Percentiles rank a stretch among this genome's conserved stretches.
These are phyloP conservation scores for Cephonodes hylas DNA, from an alignment of 2,888 invertebrate genomes.

Conservation along the genomic window DNA sequence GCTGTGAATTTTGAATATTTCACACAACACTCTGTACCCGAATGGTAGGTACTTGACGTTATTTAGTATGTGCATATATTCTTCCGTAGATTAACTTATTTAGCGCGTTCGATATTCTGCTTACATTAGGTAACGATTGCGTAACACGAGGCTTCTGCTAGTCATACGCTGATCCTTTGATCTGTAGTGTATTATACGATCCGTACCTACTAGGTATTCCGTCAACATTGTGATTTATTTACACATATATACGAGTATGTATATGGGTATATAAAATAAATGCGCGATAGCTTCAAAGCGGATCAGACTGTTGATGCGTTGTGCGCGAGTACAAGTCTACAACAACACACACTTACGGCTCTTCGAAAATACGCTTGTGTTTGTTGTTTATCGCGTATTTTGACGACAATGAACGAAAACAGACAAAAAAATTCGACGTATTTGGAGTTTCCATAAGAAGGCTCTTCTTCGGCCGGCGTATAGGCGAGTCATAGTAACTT, in stretches of 20 bases:
- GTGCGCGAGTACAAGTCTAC: too few species aligned
- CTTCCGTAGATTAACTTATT: constrained; percentile 12
- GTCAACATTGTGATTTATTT: background rate
- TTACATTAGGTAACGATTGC: constrained; percentile 6
- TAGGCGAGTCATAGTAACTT: too few species aligned
- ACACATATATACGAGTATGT: background rate
- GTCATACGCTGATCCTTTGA: background rate
- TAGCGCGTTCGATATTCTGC: constrained; percentile 12
- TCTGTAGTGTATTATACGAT: background rate
- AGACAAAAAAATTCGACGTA: too few species aligned
- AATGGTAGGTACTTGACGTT: background rate
- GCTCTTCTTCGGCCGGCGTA: too few species aligned
- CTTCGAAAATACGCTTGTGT: too few species aligned
- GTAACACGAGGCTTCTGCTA: background rate
- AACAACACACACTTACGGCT: too few species aligned
- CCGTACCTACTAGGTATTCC: background rate
- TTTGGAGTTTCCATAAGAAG: too few species aligned
- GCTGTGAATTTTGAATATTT: background rate
- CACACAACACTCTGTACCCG: background rate
- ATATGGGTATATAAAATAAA: too few species aligned
- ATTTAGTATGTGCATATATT: background rate
- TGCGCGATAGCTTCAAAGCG: too few species aligned
- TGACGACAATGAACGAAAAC: too few species aligned
- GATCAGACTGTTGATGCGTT: too few species aligned
- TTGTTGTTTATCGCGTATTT: too few species aligned